phyloP scores from a whole-genome alignment of 2,888 invertebrate species.

The Papilio elwesi region DNA sequence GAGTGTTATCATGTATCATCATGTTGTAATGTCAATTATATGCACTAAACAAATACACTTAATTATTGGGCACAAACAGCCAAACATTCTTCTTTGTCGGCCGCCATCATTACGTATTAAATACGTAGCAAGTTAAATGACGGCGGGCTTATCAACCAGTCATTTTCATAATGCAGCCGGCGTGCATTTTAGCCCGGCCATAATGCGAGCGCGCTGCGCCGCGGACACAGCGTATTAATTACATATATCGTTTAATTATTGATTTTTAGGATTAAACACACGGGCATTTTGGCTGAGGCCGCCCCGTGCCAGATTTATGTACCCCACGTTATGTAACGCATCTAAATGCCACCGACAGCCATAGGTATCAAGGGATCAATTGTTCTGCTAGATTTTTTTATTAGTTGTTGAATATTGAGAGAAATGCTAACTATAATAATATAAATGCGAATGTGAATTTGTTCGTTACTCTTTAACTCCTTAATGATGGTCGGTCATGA shows the following conservation, averaged over 20 bases:
- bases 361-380: constrained; percentile 12
- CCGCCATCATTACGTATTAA: constrained; percentile 41
- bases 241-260: constrained; percentile 82
- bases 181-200: constrained; percentile 64
- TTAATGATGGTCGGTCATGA: too few species aligned
- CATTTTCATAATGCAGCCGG: constrained; percentile 71
- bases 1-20: too few species aligned
- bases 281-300: constrained; percentile 59
- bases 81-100: constrained; percentile 28
- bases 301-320: constrained; percentile 54
- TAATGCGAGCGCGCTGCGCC: constrained; percentile 56
- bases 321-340: constrained; percentile 47
- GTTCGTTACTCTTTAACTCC: too few species aligned
- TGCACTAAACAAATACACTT: not conserved
- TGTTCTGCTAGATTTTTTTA: not conserved
- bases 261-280: constrained; percentile 80
- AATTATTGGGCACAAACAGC: constrained; percentile 2
- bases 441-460: too few species aligned
- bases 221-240: constrained; percentile 72
- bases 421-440: not conserved
- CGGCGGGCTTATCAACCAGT: constrained; percentile 61
- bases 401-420: not conserved
- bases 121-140: constrained; percentile 50
- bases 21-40: too few species aligned
- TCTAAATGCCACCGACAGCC: constrained; percentile 47